Evolutionary conservation across 2,797 vertebrate species (phyloP).

Genomic region (Lithobates pipiens): DNA sequence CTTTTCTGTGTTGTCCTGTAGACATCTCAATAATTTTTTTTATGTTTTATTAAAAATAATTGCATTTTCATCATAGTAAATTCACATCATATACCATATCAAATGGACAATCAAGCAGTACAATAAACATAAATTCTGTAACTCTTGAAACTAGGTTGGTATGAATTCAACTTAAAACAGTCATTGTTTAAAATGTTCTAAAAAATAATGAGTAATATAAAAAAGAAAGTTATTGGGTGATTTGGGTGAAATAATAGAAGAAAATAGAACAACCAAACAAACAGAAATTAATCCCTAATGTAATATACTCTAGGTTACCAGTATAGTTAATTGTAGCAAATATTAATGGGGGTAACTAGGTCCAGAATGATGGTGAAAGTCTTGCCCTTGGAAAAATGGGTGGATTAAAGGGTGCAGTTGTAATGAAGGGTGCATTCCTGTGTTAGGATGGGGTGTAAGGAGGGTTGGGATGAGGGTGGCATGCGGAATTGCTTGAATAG

Average conservation of each 20-base stretch:
- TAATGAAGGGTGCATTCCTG: constrained; percentile 72
- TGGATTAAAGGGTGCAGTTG: constrained; percentile 81
- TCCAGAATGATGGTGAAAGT: constrained; percentile 75
- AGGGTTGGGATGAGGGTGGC: constrained; percentile 82
- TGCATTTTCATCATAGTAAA: constrained; percentile 48
- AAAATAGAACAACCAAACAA: constrained; percentile 20
- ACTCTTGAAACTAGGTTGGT: not conserved
- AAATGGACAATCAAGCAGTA: constrained; percentile 53
- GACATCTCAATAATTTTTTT: constrained; percentile 31
- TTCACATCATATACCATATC: constrained; percentile 45
- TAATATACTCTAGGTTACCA: constrained; percentile 68
- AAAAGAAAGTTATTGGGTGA: not conserved
- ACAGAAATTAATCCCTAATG: constrained; percentile 64
- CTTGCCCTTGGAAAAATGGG: constrained; percentile 82
- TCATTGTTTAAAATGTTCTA: constrained; percentile 47
- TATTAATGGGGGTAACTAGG: constrained; percentile 70
- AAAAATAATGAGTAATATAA: constrained; percentile 16
- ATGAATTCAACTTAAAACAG: constrained; percentile 40
- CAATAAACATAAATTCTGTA: constrained; percentile 49
- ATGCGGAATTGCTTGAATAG: constrained; percentile 76
- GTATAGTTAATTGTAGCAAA: constrained; percentile 69
- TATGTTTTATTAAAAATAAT: constrained; percentile 51
- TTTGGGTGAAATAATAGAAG: not conserved
- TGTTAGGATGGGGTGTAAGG: constrained; percentile 74
- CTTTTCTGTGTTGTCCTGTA: not conserved